Evolutionary conservation across 2,888 invertebrate species (phyloP), one percentile per base, ranked within the genome.

Genomic region (Serripes groenlandicus): DNA sequence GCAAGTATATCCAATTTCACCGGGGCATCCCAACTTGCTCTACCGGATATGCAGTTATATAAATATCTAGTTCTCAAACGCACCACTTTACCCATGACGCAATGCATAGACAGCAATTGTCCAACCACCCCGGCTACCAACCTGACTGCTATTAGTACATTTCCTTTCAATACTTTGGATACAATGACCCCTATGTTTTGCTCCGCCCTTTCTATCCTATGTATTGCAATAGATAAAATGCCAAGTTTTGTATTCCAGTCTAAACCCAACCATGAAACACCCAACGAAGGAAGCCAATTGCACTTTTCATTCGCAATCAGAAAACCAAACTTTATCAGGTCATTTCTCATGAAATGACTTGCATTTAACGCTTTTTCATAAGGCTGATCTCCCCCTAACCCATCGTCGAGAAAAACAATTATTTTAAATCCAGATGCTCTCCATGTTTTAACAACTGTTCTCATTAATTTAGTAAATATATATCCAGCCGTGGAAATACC

Each of bases 381-480:
- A 60, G 15, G 7, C 15, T 21, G 2, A 2, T 1, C 60, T 1
- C 78, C 78, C 1, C 80, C 80, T 70, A 80, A 30, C 9, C 80
- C 75, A 26, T 80, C 75, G 32, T 80, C 80, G 3, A 80, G 32
- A 71, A 80, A 80, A n/a, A 75, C 23, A 23, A 75, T 58, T 23
- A 80, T 49, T 26, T 34, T 62, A 21, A 62, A 23, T n/a, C 75
- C 80, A 3, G 23, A 7, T 28, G 28, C 23, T n/a, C 80, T 62
- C 71, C 75, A 80, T 30, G 71, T 58, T 32, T 70, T 56, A 28
- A 80, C 62, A 64, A 28, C n/a, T 30, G 66, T 75, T 42, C 64
- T 52, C 34, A 80, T 18, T 58, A 80, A 18, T 66, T 78, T 78
- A 1, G 66, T 72, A 32, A 72, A 78, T 35, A 78, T 78, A n/a